Percentiles rank a stretch among this genome's conserved stretches.
Evolutionary conservation across 2,888 invertebrate species (phyloP).

Genomic region (Zele albiditarsus): DNA sequence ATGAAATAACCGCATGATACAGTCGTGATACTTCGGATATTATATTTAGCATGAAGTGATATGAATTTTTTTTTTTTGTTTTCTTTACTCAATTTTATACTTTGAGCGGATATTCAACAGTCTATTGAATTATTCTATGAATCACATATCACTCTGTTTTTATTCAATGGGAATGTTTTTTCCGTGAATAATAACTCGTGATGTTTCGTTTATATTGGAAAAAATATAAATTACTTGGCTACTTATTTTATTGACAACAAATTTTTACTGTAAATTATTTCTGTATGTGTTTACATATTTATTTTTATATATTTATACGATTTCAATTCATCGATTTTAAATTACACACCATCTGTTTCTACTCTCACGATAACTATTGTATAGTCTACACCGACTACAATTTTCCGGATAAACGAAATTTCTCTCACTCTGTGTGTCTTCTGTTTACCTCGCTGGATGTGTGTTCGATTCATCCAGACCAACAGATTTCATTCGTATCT

Average conservation of each 20-base stretch:
- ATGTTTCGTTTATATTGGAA: not conserved
- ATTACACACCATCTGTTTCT: slow-evolving; percentile 27
- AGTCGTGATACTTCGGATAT: not conserved
- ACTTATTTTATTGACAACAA: not conserved
- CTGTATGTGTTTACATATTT: not conserved
- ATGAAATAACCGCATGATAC: slow-evolving; percentile 33
- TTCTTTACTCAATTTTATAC: not conserved
- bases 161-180: too few species aligned
- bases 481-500: slow-evolving; percentile 1
- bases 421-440: not conserved
- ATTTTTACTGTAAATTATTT: not conserved
- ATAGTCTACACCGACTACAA: not conserved
- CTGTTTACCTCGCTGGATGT: not conserved
- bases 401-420: slow-evolving; percentile 11
- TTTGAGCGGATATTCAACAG: too few species aligned
- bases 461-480: not conserved
- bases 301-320: not conserved
- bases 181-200: too few species aligned
- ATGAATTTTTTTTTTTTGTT: not conserved
- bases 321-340: slow-evolving; percentile 9
- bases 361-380: slow-evolving; percentile 20
- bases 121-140: too few species aligned
- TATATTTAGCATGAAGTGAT: not conserved
- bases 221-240: not conserved
- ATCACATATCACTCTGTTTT: too few species aligned